A percentile compares a stretch with the other conserved stretches of the same genome.
Evolutionary conservation across 2,113 vertebrate species (phyloP).

Genomic region (Lonchura striata): DNA sequence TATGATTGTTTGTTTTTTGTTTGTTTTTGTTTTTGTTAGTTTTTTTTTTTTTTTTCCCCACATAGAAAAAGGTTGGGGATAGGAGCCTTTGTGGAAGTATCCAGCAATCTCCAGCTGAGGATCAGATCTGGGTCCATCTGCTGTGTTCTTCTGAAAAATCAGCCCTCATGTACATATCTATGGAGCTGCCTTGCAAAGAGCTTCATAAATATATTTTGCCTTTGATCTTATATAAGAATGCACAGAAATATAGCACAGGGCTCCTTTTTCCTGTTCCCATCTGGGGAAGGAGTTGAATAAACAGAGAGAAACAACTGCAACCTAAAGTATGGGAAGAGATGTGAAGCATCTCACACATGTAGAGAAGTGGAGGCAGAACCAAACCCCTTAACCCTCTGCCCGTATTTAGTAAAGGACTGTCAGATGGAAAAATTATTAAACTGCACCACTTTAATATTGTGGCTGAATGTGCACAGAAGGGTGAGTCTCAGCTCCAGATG

Average conservation of each 20-base stretch:
- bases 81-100: neutral
- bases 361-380: neutral
- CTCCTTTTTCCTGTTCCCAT: neutral
- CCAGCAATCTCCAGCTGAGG: neutral
- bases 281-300: neutral
- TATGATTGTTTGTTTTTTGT: too few species aligned
- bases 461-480: neutral
- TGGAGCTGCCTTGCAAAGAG: rapidly evolving
- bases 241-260: neutral
- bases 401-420: neutral
- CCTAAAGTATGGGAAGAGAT: neutral
- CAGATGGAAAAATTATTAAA: neutral
- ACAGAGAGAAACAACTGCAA: neutral
- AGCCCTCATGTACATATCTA: neutral
- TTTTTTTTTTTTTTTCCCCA: rapidly evolving
- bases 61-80: neutral
- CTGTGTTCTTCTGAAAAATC: neutral
- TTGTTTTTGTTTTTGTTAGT: neutral
- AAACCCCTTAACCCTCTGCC: neutral
- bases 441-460: neutral
- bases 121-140: neutral
- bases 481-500: neutral
- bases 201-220: neutral
- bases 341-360: neutral
- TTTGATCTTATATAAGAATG: neutral